A percentile compares a stretch with the other conserved stretches of the same genome.
Evolutionary conservation across 2,888 invertebrate species (phyloP).

Genomic region (Ophion slaviceki): DNA sequence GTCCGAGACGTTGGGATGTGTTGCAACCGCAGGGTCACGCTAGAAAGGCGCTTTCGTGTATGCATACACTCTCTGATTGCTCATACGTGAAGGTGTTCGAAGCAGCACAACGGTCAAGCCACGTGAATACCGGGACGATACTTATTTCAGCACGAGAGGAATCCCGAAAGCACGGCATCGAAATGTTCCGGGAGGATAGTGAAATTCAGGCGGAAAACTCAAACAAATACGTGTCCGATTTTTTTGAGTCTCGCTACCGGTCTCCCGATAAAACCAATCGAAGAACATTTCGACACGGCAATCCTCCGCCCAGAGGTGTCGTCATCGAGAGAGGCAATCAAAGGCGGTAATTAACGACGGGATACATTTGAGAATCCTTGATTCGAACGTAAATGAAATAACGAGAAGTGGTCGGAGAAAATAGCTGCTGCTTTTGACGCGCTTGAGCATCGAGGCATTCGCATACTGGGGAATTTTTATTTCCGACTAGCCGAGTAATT

Average conservation of each 20-base stretch:
- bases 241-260: background rate
- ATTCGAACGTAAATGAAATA: background rate
- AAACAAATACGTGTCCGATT: background rate
- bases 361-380: slow-evolving; percentile 21
- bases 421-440: background rate
- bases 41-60: slow-evolving; percentile 62
- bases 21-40: slow-evolving; percentile 65
- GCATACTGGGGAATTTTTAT: background rate
- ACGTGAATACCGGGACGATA: background rate
- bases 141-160: background rate
- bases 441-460: background rate
- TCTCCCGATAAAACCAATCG: background rate
- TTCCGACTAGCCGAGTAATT: too few relatives aligned
- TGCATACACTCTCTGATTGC: slow-evolving; percentile 30
- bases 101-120: background rate
- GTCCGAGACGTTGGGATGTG: slow-evolving; percentile 52
- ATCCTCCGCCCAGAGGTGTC: background rate
- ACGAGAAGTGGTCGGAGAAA: background rate
- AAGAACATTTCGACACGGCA: background rate
- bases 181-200: background rate
- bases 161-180: background rate
- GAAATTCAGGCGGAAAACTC: background rate
- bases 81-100: slow-evolving; percentile 29
- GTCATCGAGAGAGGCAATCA: slow-evolving; percentile 10
- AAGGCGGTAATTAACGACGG: slow-evolving; percentile 14